Percentiles rank a stretch among this genome's conserved stretches.
phyloP scores from a whole-genome alignment of 2,888 invertebrate genomes.

The Stramonita haemastoma region DNA sequence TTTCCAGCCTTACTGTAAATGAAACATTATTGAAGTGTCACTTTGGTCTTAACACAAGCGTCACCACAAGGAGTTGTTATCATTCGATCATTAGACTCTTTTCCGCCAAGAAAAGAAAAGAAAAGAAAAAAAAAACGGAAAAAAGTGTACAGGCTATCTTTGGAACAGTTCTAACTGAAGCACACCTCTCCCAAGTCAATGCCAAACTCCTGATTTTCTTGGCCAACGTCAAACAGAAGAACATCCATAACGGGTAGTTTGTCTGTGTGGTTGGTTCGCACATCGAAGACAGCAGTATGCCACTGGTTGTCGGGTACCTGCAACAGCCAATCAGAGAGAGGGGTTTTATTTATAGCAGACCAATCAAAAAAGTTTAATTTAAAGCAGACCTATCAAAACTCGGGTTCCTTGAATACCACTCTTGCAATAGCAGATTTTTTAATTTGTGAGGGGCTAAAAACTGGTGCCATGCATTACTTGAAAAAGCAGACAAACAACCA shows the following conservation, averaged over 20 bases:
- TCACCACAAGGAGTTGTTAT: not conserved
- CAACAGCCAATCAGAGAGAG: not conserved
- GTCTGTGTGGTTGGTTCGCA: constrained; percentile 87
- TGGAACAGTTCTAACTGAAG: constrained; percentile 79
- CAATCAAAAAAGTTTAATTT: not conserved
- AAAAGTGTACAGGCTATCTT: not conserved
- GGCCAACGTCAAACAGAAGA: constrained; percentile 87
- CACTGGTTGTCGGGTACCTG: constrained; percentile 81
- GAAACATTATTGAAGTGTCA: too few species aligned
- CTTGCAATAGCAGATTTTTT: not conserved
- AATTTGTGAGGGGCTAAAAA: too few species aligned
- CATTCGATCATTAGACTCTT: constrained; percentile 36
- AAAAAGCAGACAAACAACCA: too few species aligned
- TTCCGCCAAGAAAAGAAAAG: not conserved
- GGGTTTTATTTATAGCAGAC: not conserved
- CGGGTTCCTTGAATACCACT: not conserved
- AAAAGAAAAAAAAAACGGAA: not conserved
- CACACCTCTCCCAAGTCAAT: constrained; percentile 92
- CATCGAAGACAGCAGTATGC: constrained; percentile 87
- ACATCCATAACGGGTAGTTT: constrained; percentile 90
- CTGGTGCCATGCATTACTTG: too few species aligned
- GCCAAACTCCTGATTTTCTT: constrained; percentile 87
- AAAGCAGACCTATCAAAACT: not conserved
- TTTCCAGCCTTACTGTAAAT: not conserved
- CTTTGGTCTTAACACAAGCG: not conserved